phyloP scores from a whole-genome alignment of 2,113 vertebrate genomes.

The Petrocephalus microphthalmus region DNA sequence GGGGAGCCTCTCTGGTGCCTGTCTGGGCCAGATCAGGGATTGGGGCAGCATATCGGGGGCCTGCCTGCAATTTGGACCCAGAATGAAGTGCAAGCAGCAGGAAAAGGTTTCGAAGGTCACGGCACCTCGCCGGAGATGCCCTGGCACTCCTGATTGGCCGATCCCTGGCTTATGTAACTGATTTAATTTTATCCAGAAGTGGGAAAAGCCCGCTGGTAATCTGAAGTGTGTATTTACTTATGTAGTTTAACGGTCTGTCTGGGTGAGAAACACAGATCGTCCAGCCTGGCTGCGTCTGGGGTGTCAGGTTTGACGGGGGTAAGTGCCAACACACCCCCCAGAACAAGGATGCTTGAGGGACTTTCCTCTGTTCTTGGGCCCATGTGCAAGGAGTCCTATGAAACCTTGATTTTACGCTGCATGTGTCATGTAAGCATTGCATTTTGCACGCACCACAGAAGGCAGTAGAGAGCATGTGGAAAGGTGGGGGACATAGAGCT shows the following conservation, averaged over 20 bases:
- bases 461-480: not conserved
- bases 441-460: not conserved
- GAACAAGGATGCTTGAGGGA: not conserved
- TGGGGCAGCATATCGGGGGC: not conserved
- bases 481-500: not conserved
- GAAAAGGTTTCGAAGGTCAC: not conserved
- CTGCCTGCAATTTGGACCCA: not conserved
- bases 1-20: not conserved
- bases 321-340: not conserved
- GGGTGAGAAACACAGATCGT: not conserved
- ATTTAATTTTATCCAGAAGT: not conserved
- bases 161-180: not conserved
- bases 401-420: not conserved
- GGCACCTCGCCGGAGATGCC: not conserved
- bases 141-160: not conserved
- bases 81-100: not conserved
- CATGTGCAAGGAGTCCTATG: not conserved
- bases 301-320: not conserved
- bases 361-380: not conserved
- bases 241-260: not conserved
- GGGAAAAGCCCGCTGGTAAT: not conserved
- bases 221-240: not conserved
- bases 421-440: not conserved
- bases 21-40: not conserved
- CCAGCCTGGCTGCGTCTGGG: not conserved